These are phyloP conservation scores for Vespertilio murinus DNA, from an alignment of 2,797 vertebrate species.

Conservation along the genomic window DNA sequence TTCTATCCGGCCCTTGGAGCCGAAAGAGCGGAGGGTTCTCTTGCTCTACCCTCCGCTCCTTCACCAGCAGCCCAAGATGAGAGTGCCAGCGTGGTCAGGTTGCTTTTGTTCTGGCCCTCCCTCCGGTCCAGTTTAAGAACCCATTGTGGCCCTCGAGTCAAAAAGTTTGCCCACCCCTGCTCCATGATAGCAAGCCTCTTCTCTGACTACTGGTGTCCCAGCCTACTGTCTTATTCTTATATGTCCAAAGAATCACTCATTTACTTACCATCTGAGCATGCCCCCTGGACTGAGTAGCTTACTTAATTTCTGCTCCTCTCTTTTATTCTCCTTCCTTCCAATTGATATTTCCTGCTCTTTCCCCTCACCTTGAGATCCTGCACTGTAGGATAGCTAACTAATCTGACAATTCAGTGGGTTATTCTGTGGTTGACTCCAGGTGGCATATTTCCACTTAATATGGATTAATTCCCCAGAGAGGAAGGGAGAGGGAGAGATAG, in stretches of 20 bases:
- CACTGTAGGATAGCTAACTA: neutral
- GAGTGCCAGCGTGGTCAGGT: no score
- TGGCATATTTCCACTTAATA: neutral
- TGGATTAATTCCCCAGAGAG: neutral
- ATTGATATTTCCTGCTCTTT: neutral
- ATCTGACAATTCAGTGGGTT: neutral
- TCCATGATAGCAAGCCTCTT: neutral
- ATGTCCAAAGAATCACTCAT: neutral
- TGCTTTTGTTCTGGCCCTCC: no score
- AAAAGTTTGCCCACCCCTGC: no score
- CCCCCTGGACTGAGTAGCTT: neutral
- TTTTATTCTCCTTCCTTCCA: neutral
- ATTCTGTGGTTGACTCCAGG: neutral
- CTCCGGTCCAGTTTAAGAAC: no score
- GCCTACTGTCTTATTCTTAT: neutral
- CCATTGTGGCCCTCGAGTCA: no score
- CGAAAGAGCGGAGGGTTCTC: no score
- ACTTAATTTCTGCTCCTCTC: neutral
- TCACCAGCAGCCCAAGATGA: no score
- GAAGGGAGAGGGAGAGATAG: no score
- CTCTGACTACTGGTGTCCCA: neutral
- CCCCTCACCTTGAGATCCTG: neutral
- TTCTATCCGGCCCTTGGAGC: no score
- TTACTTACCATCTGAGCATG: neutral
- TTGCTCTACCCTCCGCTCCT: no score